Evolutionary conservation across 2,113 vertebrate species (phyloP).

Genomic region (Gallinago jamesoni): DNA sequence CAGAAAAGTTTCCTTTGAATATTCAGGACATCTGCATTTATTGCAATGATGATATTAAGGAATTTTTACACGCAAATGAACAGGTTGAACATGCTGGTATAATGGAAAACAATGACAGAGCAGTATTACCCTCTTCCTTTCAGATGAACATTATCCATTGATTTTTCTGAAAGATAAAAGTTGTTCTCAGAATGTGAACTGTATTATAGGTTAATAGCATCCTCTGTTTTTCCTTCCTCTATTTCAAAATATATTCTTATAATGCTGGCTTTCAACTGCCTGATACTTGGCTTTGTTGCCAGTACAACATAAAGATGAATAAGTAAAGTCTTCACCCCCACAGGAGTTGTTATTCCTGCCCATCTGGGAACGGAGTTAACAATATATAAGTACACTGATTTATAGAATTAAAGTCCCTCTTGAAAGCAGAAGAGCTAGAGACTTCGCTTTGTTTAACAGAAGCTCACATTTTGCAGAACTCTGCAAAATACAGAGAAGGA

Average conservation of each 20-base stretch:
- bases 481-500: constrained; percentile 3
- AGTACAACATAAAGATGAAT: not conserved
- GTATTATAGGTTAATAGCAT: not conserved
- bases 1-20: not conserved
- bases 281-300: not conserved
- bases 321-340: not conserved
- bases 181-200: not conserved
- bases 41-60: not conserved
- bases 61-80: not conserved
- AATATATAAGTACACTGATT: not conserved
- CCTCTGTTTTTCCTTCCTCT: not conserved
- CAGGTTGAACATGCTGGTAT: not conserved
- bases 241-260: not conserved
- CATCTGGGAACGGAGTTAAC: not conserved
- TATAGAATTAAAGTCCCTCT: not conserved
- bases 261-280: not conserved
- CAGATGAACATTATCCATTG: not conserved
- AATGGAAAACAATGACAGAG: not conserved
- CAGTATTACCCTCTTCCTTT: not conserved
- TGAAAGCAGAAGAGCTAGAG: not conserved
- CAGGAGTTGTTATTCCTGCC: not conserved
- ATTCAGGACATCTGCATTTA: not conserved
- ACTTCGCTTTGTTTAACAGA: not conserved
- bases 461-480: not conserved
- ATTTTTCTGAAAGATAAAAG: not conserved